Base-by-base conservation (phyloP, 2,888 invertebrate genomes). In the Cantharis nigra region DNA sequence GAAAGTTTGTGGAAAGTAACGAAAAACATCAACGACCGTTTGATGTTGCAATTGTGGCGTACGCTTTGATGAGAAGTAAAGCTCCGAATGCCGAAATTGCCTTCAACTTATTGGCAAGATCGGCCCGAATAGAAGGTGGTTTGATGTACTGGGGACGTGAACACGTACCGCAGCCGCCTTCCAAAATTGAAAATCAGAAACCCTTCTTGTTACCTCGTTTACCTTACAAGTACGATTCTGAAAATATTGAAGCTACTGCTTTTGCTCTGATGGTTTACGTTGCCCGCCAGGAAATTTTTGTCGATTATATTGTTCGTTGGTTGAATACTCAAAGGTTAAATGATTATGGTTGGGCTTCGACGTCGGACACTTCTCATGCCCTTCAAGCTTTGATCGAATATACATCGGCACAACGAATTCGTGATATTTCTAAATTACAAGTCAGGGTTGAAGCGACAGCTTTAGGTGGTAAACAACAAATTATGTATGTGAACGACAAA, bases 221-320 rank as follows among this genome's bases (percentile, higher is more conserved):
- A 77, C 96, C 97, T 0, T 96, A 97, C 87, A 93, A 92, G 82
- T 96, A 94, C 87, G 98, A 98, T 89, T 93, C 96, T 0, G 94
- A 95, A 86, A 98, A 98, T 87, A 94, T 98, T 69, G 97, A 97
- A 85, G 93, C 98, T 0, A 98, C 98, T 0, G 95, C 98, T 0
- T 98, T 97, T 87, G 98, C 96, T 0, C 89, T 98, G 70, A 90
- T 98, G 83, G 95, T 97, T 0, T 96, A 97, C 86, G 96, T 96
- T 79, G 95, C 95, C 30, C 91, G 96, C 16, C 94, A 97, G 86
- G 96, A 97, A 85, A 89, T 92, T 73, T 92, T 93, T 83, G 93
- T 96, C 77, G 96, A 97, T 85, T 93, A 94, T 2, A 96, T 97
- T 82, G 97, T 97, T 10, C 94, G 95, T 86, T 97, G 97, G 97